phyloP scores from a whole-genome alignment of 2,797 vertebrate species.

The Pyrocephalus nanus region DNA sequence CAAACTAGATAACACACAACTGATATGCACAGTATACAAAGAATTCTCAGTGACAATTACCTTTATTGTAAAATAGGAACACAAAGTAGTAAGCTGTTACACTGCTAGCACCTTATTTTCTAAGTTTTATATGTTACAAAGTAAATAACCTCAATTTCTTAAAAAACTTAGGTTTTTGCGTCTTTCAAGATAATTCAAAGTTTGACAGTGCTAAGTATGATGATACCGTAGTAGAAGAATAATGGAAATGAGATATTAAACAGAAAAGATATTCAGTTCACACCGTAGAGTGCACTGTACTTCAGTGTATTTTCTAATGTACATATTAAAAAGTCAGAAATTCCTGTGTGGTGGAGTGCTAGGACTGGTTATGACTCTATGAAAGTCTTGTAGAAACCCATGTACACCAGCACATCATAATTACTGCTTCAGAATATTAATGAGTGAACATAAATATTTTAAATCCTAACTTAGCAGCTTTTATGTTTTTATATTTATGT shows the following conservation, averaged over 20 bases:
- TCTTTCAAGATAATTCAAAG: neutral
- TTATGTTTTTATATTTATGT: slow-evolving; percentile 5
- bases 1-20: neutral
- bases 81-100: neutral
- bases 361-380: neutral
- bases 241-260: neutral
- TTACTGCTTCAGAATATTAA: neutral
- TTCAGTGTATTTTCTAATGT: neutral
- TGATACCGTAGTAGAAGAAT: neutral
- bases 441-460: neutral
- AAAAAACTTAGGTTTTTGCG: neutral
- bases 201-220: neutral
- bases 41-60: neutral
- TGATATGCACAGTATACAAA: neutral
- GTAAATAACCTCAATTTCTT: neutral
- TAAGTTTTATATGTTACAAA: neutral
- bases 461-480: neutral
- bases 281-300: neutral
- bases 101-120: neutral
- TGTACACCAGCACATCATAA: neutral
- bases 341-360: neutral
- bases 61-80: neutral
- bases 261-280: neutral
- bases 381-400: neutral
- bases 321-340: neutral